Conservation (phyloP, 2,888 invertebrate species). For the Caenorhabditis macrosperma region DNA sequence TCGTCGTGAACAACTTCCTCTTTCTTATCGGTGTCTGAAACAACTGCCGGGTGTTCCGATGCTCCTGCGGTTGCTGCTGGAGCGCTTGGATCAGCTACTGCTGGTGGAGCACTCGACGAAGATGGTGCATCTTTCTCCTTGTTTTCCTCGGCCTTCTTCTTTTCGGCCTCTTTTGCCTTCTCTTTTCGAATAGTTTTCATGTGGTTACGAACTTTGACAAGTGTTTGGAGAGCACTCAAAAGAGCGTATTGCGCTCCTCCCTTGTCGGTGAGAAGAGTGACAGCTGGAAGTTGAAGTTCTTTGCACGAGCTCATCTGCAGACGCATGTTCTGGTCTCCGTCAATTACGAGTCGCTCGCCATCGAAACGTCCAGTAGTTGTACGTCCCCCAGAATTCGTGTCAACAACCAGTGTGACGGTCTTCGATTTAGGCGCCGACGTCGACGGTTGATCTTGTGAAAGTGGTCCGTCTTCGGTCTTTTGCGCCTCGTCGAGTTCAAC, state of each 20-base stretch:
- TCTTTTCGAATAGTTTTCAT: slow-evolving; percentile 50
- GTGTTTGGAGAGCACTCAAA: slow-evolving; percentile 88
- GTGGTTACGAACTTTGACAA: slow-evolving; percentile 84
- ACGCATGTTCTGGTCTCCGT: slow-evolving; percentile 57
- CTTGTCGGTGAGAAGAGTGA: slow-evolving; percentile 88
- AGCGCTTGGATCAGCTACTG: too few relatives aligned
- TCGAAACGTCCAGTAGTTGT: slow-evolving; percentile 51
- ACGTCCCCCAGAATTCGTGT: slow-evolving; percentile 33
- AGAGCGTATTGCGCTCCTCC: slow-evolving; percentile 90
- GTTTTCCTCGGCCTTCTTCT: slow-evolving; percentile 45
- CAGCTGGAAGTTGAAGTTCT: slow-evolving; percentile 89
- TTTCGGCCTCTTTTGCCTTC: slow-evolving; percentile 42
- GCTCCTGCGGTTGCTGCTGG: slow-evolving; percentile 14
- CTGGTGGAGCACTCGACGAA: too few relatives aligned
- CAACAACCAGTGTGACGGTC: slow-evolving; percentile 36
- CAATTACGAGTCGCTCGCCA: slow-evolving; percentile 60
- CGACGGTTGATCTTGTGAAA: slow-evolving; percentile 14
- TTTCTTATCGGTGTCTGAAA: too few relatives aligned
- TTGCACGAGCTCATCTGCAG: slow-evolving; percentile 83
- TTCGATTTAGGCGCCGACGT: slow-evolving; percentile 1
- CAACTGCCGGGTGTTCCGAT: not conserved
- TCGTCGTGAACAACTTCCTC: slow-evolving; percentile 18
- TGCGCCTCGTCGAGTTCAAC: slow-evolving; percentile 54
- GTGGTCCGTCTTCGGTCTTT: slow-evolving; percentile 23
- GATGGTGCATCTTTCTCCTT: not conserved